Evolutionary conservation across 2,113 vertebrate species (phyloP).

Genomic region (Bujurquina vittata): DNA sequence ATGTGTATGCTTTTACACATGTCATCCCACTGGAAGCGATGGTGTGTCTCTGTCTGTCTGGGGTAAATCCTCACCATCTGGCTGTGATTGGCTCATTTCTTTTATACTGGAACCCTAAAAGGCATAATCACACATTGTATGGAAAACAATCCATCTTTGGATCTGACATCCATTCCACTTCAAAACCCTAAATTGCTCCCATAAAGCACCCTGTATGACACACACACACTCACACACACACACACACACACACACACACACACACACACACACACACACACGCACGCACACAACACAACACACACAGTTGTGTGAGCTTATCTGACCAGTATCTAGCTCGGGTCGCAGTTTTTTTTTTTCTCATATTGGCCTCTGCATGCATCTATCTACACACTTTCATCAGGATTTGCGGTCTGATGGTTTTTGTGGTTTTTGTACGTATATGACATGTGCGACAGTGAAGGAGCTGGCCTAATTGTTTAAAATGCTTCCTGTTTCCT

Average conservation of each 20-base stretch:
- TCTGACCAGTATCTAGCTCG: slow-evolving; percentile 62
- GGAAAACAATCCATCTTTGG: slow-evolving; percentile 80
- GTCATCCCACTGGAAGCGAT: slow-evolving; percentile 48
- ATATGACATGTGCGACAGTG: background rate
- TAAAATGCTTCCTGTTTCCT: slow-evolving; percentile 33
- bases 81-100: slow-evolving; percentile 73
- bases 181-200: slow-evolving; percentile 81
- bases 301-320: slow-evolving; percentile 59
- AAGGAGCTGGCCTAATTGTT: slow-evolving; percentile 1
- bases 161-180: slow-evolving; percentile 78
- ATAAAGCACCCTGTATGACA: slow-evolving; percentile 67
- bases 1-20: slow-evolving; percentile 29
- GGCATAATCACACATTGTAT: slow-evolving; percentile 76
- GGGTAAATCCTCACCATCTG: slow-evolving; percentile 75
- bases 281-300: no score
- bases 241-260: slow-evolving; percentile 53
- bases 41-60: slow-evolving; percentile 52
- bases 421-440: slow-evolving; percentile 16
- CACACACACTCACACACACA: slow-evolving; percentile 46
- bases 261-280: slow-evolving; percentile 57
- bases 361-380: slow-evolving; percentile 23
- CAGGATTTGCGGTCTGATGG: slow-evolving; percentile 11
- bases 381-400: slow-evolving; percentile 8
- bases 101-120: slow-evolving; percentile 75
- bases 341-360: background rate